A percentile compares a stretch with the other conserved stretches of the same genome.
phyloP scores from a whole-genome alignment of 2,797 vertebrate species.

The Amphiprion clarkii region DNA sequence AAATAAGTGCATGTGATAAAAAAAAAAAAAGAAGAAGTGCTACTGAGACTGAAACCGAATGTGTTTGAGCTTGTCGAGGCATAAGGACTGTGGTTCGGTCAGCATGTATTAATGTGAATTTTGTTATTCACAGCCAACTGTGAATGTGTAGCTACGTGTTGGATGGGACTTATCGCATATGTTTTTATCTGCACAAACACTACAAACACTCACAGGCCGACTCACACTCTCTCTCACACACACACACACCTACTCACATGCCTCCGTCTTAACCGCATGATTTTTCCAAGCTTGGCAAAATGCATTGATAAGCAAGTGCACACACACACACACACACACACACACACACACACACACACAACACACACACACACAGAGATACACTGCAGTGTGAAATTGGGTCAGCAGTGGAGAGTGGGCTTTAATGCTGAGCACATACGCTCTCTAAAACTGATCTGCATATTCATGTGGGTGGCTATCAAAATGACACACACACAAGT shows the following conservation, averaged over 20 bases:
- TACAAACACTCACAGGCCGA: conserved; percentile 49
- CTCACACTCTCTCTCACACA: conserved; percentile 29
- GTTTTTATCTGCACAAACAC: conserved; percentile 47
- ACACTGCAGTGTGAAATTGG: conserved; percentile 83
- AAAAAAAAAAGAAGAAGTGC: conserved; percentile 13
- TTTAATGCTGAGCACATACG: conserved; percentile 85
- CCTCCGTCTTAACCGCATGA: conserved; percentile 54
- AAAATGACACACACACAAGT: conserved; percentile 73
- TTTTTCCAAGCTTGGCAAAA: conserved; percentile 72
- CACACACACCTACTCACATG: conserved; percentile 51
- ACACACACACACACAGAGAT: conserved; percentile 7
- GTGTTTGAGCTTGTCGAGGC: conserved; percentile 31
- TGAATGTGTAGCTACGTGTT: conserved; percentile 35
- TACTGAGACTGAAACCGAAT: not conserved
- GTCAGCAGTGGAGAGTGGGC: conserved; percentile 84
- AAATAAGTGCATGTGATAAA: not conserved
- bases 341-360: conserved; percentile 33
- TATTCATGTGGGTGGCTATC: conserved; percentile 86
- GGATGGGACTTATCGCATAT: conserved; percentile 47
- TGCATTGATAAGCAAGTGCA: conserved; percentile 78
- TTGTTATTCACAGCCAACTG: conserved; percentile 42
- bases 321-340: conserved; percentile 21
- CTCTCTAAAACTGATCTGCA: conserved; percentile 84
- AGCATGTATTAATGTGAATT: conserved; percentile 46
- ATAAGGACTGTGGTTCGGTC: conserved; percentile 34